These are phyloP conservation scores for Cyclophora punctaria DNA, from an alignment of 2,888 invertebrate species.

Conservation along the genomic window DNA sequence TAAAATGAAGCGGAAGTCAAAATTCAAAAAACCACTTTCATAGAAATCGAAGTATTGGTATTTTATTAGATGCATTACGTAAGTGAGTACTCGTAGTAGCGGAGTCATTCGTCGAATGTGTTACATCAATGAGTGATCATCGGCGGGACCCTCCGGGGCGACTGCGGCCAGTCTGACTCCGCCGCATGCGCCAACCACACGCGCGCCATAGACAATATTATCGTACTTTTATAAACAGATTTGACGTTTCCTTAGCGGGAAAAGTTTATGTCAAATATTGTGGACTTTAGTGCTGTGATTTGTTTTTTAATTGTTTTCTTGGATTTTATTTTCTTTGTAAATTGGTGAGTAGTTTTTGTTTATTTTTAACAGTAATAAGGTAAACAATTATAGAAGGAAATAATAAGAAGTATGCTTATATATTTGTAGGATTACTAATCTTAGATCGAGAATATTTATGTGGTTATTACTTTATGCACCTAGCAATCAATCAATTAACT, in stretches of 20 bases:
- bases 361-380: background rate
- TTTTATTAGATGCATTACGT: background rate
- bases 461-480: too few species aligned
- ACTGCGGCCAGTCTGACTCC: constrained; percentile 27
- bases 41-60: constrained; percentile 10
- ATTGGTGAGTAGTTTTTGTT: constrained; percentile 18
- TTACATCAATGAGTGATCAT: constrained; percentile 8
- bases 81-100: constrained; percentile 14
- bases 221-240: constrained; percentile 21
- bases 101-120: background rate
- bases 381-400: too few species aligned
- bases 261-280: constrained; percentile 48
- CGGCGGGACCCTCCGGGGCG: constrained; percentile 4
- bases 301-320: constrained; percentile 14
- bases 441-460: too few species aligned
- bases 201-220: constrained; percentile 9
- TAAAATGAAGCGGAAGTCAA: too few species aligned
- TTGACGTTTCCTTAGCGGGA: constrained; percentile 53
- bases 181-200: constrained; percentile 21
- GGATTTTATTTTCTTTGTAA: constrained; percentile 22
- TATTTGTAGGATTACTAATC: too few species aligned
- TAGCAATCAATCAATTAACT: too few species aligned
- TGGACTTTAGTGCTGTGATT: constrained; percentile 29
- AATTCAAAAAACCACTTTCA: too few species aligned
- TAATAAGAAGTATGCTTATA: too few species aligned